These are phyloP conservation scores for Drosophila antonietae DNA, from an alignment of 2,888 invertebrate genomes.

Conservation along the genomic window DNA sequence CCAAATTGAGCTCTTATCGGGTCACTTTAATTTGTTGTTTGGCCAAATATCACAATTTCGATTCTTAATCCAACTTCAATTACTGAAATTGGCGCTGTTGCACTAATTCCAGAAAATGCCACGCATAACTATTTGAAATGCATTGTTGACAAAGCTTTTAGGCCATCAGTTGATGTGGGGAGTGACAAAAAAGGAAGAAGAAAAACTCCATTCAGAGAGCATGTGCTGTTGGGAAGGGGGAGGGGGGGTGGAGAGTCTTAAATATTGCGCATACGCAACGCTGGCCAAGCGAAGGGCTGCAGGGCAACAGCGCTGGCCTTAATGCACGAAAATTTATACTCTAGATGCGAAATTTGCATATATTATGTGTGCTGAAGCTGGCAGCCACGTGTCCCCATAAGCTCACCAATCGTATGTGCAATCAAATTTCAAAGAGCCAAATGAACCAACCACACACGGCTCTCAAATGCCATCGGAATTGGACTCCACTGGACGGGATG, in stretches of 20 bases:
- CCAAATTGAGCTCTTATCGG: constrained; percentile 5
- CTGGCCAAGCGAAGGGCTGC: constrained; percentile 1
- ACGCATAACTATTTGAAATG: constrained; percentile 32
- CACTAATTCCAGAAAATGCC: constrained; percentile 20
- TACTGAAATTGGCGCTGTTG: constrained; percentile 22
- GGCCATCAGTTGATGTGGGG: constrained; percentile 19
- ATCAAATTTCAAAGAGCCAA: constrained; percentile 70
- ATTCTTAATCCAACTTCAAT: constrained; percentile 14
- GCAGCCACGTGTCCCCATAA: constrained; percentile 42
- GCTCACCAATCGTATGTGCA: constrained; percentile 67
- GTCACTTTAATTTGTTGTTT: constrained; percentile 4
- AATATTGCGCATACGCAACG: constrained; percentile 63
- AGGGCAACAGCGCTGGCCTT: constrained; percentile 28
- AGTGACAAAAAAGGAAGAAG: neutral
- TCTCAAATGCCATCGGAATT: constrained; percentile 2
- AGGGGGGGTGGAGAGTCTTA: neutral
- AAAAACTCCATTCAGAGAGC: neutral
- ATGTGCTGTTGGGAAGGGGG: too few relatives aligned
- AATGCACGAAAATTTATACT: constrained; percentile 68
- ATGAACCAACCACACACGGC: constrained; percentile 49
- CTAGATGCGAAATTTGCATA: constrained; percentile 62
- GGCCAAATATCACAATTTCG: constrained; percentile 8
- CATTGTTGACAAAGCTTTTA: constrained; percentile 42
- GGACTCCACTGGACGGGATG: too few relatives aligned
- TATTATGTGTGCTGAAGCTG: constrained; percentile 36